Base-by-base conservation (phyloP, 2,888 invertebrate genomes). In the Hyposoter didymator region DNA sequence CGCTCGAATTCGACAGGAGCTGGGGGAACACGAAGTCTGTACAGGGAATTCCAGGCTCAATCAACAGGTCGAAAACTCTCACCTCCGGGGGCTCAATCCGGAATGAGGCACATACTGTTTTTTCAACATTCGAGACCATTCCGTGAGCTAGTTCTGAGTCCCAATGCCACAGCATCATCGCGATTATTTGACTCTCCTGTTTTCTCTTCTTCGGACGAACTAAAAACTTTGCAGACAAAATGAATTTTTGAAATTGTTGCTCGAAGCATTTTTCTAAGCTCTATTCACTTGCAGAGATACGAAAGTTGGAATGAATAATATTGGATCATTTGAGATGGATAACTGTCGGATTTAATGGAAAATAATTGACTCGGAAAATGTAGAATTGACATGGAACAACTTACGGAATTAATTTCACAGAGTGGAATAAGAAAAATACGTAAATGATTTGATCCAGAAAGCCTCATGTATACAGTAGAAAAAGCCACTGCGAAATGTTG, bases 401-500 rank as follows among this genome's bases (percentile, higher is more conserved):
- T 28, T 3, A 28, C 5, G 28, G 59, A 14, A 59, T 59, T 14
- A 59, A 59, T 59, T 28, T 59, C 5, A 14, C 14, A 5, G 4
- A 12, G 28, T 59, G 3, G 28, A 14, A 59, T 28, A 14, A 59
- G 1, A 28, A 59, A 28, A 14, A 39, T 4, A 39, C 8, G 8
- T 14, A 59, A 28, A 22, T 59, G 28, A 59, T 59, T 59, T 28
- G 14, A 59, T 59, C 28, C 59, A 59, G 28, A 59, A 28, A 28
- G 59, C 7, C 19, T n/a, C 8, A 39, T 19, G 8, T 39, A 52
- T 39, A 45, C n/a, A 8, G 17, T 22, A 47, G 22, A 59, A 74
- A 74, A 59, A 59, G 12, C 43, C 39, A 43, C 1, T 22, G 74
- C 22, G 59, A 75, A 62, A 72, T 52, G 52, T 75, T 75, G 64